phyloP scores from a whole-genome alignment of 2,113 vertebrate genomes.

The Lampris incognitus region DNA sequence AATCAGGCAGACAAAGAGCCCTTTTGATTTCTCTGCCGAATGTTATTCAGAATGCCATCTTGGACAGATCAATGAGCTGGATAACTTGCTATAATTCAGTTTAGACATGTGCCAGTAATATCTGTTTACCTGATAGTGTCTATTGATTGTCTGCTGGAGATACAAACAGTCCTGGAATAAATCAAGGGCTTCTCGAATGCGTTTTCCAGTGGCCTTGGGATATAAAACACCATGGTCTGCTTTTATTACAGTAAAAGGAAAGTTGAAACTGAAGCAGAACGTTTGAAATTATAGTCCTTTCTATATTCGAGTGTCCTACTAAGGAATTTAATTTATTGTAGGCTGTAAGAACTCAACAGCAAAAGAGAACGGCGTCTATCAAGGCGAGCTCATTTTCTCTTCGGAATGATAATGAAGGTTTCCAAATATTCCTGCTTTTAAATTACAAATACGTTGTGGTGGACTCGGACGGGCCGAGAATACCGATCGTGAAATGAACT shows the following conservation, averaged over 20 bases:
- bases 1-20: neutral
- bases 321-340: constrained; percentile 8
- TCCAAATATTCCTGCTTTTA: too few relatives aligned
- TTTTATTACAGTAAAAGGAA: constrained; percentile 59
- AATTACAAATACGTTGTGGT: too few relatives aligned
- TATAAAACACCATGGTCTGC: constrained; percentile 45
- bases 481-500: too few relatives aligned
- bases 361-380: neutral
- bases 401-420: too few relatives aligned
- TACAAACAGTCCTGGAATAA: constrained; percentile 51
- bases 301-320: constrained; percentile 31
- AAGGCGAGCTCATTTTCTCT: too few relatives aligned
- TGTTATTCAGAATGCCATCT: constrained; percentile 37
- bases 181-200: constrained; percentile 44
- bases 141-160: constrained; percentile 62
- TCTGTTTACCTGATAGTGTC: constrained; percentile 59
- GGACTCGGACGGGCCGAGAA: too few relatives aligned
- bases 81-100: constrained; percentile 47
- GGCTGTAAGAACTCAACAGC: constrained; percentile 2
- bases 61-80: constrained; percentile 41
- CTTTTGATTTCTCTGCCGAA: constrained; percentile 20
- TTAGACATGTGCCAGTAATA: constrained; percentile 63
- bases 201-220: constrained; percentile 35
- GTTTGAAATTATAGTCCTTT: constrained; percentile 26
- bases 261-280: constrained; percentile 47